Evolutionary conservation across 2,113 vertebrate genomes (phyloP).

Genomic region (Percina caprodes): DNA sequence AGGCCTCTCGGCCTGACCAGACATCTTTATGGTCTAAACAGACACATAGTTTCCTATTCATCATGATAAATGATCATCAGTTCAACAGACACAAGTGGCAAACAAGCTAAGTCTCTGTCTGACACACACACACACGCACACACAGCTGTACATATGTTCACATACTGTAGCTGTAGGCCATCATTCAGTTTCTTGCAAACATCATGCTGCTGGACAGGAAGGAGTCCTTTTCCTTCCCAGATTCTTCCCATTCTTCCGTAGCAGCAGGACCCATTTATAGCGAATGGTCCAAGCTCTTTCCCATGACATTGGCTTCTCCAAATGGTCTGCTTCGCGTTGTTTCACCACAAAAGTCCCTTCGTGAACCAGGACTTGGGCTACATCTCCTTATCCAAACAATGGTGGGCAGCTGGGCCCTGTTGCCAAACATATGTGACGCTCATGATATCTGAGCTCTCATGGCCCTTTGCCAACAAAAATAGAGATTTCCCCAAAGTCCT

Average conservation of each 20-base stretch:
- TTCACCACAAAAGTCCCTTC: constrained; percentile 46
- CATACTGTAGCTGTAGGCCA: constrained; percentile 15
- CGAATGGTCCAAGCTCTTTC: constrained; percentile 62
- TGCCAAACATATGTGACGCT: constrained; percentile 26
- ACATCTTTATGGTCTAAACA: constrained; percentile 25
- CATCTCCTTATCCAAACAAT: constrained; percentile 59
- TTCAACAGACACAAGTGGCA: constrained; percentile 24
- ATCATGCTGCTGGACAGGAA: constrained; percentile 71
- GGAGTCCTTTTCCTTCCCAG: constrained; percentile 54
- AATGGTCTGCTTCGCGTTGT: constrained; percentile 44
- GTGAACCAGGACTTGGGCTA: neutral
- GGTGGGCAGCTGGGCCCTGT: constrained; percentile 5
- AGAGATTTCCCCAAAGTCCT: constrained; percentile 23
- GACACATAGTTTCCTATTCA: constrained; percentile 30
- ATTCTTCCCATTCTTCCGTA: constrained; percentile 79
- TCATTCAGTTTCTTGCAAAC: constrained; percentile 33
- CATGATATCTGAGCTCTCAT: constrained; percentile 8
- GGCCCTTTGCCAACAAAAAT: constrained; percentile 45
- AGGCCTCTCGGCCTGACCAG: neutral
- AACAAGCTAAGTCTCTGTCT: constrained; percentile 23
- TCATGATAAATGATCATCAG: constrained; percentile 27
- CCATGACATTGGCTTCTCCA: constrained; percentile 54
- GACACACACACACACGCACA: constrained; percentile 18
- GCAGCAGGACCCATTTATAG: constrained; percentile 77
- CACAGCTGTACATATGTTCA: neutral